phyloP scores from a whole-genome alignment of 2,888 invertebrate genomes.

The Psylliodes chrysocephalus region DNA sequence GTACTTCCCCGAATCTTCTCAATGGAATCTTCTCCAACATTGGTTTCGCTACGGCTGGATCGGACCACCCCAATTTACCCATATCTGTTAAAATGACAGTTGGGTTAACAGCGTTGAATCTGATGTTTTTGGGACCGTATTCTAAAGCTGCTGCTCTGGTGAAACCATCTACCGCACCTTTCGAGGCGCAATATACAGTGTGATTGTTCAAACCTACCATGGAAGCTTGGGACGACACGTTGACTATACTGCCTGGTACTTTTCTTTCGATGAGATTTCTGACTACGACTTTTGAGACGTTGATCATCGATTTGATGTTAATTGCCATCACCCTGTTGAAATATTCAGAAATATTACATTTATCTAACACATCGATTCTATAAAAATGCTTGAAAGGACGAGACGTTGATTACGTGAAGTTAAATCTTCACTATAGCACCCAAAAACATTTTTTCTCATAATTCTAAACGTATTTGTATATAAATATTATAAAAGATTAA shows the following conservation, averaged over 20 bases:
- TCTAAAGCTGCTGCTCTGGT: conserved; percentile 87
- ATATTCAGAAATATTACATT: no score
- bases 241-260: conserved; percentile 83
- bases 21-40: conserved; percentile 87
- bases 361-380: no score
- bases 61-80: conserved; percentile 83
- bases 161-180: conserved; percentile 88
- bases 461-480: no score
- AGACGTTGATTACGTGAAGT: no score
- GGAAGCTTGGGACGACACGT: conserved; percentile 89
- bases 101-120: conserved; percentile 94
- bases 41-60: conserved; percentile 75
- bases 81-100: conserved; percentile 94
- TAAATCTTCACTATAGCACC: no score
- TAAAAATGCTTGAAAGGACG: no score
- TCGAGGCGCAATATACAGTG: conserved; percentile 83
- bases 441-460: no score
- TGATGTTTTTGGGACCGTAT: conserved; percentile 82
- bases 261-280: conserved; percentile 77
- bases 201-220: conserved; percentile 80
- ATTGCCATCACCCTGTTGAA: no score
- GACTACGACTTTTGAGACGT: conserved; percentile 85
- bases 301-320: conserved; percentile 87
- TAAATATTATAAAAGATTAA: no score
- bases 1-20: conserved; percentile 76